Evolutionary conservation across 1,140 invertebrate genomes (phyloP).

Genomic region (Acromyrmex echinatior): DNA sequence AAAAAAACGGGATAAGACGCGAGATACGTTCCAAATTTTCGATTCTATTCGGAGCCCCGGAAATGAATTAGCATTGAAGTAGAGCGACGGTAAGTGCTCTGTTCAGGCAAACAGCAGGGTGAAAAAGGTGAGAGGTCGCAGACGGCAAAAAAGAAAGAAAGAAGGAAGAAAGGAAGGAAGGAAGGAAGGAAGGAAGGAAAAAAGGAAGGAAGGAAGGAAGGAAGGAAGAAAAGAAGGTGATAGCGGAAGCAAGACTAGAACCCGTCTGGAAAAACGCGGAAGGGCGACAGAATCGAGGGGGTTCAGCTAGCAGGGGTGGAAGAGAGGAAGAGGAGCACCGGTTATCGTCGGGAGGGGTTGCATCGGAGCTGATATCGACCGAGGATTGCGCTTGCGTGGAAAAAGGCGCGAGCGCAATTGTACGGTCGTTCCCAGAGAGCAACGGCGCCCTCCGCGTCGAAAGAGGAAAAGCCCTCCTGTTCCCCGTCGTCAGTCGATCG

Average conservation of each 20-base stretch:
- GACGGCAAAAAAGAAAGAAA: not conserved
- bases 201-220: not conserved
- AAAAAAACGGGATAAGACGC: not conserved
- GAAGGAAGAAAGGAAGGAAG: conserved; percentile 9
- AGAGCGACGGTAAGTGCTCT: conserved; percentile 1
- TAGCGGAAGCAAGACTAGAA: not conserved
- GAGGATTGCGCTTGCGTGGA: conserved; percentile 82
- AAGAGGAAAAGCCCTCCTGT: conserved; percentile 59
- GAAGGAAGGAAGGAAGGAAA: too few relatives aligned
- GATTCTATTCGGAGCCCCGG: not conserved
- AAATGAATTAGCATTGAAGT: conserved; percentile 10
- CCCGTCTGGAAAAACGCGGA: conserved; percentile 25
- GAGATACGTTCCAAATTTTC: not conserved
- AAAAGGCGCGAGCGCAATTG: conserved; percentile 77
- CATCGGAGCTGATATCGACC: conserved; percentile 79
- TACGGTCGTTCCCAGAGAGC: conserved; percentile 73
- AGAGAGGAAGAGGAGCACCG: conserved; percentile 11
- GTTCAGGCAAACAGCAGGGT: not conserved
- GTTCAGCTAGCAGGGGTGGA: not conserved
- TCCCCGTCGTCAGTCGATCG: conserved; percentile 74
- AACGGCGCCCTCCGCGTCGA: conserved; percentile 58
- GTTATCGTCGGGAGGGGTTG: conserved; percentile 39
- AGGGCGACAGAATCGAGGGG: not conserved
- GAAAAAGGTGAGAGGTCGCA: conserved; percentile 33
- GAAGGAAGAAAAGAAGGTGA: not conserved